Percentiles rank a stretch among this genome's conserved stretches.
These are phyloP conservation scores for Leucopsar rothschildi DNA, from an alignment of 2,113 vertebrate species.

Conservation along the genomic window DNA sequence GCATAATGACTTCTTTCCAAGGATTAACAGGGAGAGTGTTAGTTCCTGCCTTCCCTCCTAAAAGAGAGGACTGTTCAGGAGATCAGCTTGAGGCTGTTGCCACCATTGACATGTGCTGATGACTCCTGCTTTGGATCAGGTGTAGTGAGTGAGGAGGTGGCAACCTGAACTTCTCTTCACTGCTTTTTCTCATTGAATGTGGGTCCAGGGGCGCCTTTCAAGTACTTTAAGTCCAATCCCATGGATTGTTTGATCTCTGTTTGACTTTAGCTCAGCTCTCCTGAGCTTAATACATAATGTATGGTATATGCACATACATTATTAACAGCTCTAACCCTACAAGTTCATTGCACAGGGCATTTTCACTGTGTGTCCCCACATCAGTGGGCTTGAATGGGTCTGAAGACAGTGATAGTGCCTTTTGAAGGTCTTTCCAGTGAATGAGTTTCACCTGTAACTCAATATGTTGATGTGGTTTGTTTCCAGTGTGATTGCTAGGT, in stretches of 20 bases:
- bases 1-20: neutral
- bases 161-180: neutral
- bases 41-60: neutral
- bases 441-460: neutral
- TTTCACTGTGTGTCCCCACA: neutral
- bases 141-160: neutral
- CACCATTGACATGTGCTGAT: rapidly evolving
- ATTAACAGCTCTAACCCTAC: neutral
- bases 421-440: neutral
- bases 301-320: neutral
- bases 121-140: neutral
- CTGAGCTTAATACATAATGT: constrained; percentile 2
- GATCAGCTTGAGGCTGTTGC: neutral
- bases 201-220: neutral
- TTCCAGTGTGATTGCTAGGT: neutral
- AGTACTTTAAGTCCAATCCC: neutral
- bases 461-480: neutral
- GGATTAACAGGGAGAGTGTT: neutral
- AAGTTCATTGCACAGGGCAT: neutral
- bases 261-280: neutral
- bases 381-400: neutral
- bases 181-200: neutral
- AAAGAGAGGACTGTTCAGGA: neutral
- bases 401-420: neutral
- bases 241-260: neutral